These are phyloP conservation scores for Mesembrinibis cayennensis DNA, from an alignment of 2,113 vertebrate species.

Conservation along the genomic window DNA sequence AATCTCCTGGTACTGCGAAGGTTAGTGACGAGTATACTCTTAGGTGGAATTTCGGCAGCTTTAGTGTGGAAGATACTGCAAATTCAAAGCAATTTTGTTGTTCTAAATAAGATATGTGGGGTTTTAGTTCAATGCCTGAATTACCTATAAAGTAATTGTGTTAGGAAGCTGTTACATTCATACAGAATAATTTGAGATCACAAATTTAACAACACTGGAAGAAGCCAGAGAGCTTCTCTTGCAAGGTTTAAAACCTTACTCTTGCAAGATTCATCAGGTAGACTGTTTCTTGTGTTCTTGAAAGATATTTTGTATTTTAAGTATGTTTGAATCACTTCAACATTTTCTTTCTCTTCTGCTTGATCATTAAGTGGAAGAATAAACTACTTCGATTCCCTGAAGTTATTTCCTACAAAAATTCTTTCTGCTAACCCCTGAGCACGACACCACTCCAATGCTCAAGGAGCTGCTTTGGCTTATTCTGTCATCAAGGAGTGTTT, in stretches of 20 bases:
- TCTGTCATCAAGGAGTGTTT: background rate
- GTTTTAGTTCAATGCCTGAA: background rate
- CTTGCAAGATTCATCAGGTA: background rate
- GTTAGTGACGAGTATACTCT: background rate
- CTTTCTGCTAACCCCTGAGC: background rate
- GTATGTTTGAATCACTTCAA: background rate
- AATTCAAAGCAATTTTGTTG: background rate
- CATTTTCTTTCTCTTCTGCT: background rate
- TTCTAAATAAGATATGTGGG: background rate
- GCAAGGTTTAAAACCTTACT: background rate
- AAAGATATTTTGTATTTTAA: background rate
- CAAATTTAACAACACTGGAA: background rate
- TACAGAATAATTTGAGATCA: background rate
- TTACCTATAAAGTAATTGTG: background rate
- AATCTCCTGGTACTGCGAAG: background rate
- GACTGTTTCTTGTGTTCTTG: background rate
- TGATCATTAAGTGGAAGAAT: background rate
- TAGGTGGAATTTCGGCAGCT: background rate
- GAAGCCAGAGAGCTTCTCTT: background rate
- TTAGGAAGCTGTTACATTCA: background rate
- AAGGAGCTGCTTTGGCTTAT: background rate
- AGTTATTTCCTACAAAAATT: background rate
- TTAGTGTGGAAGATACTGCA: background rate
- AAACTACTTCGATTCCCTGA: background rate
- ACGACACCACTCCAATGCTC: background rate